A percentile compares a stretch with the other conserved stretches of the same genome.
Evolutionary conservation across 2,797 vertebrate species (phyloP).

Genomic region (Rhabdomys pumilio): DNA sequence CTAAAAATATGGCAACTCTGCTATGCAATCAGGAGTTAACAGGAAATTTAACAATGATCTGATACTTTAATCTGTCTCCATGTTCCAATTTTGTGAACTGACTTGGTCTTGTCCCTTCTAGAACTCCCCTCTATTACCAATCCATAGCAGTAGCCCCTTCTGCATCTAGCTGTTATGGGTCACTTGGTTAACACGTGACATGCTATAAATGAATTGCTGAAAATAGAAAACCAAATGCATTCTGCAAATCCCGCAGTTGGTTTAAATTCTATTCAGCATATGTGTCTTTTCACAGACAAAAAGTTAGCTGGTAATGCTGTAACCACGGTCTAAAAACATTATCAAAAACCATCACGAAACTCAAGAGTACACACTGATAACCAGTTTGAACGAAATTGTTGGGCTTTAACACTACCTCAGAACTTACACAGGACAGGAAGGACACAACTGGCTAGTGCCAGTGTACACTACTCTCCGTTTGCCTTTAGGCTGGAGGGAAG

Average conservation of each 20-base stretch:
- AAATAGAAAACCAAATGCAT: conserved; percentile 56
- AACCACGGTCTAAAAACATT: conserved; percentile 11
- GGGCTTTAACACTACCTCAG: not conserved
- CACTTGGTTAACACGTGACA: not conserved
- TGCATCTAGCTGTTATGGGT: not conserved
- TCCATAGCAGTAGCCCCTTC: not conserved
- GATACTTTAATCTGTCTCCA: conserved; percentile 19
- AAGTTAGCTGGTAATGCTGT: not conserved
- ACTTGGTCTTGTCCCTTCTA: not conserved
- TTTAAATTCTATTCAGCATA: conserved; percentile 29
- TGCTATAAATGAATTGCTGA: conserved; percentile 33
- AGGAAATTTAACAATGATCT: conserved; percentile 40
- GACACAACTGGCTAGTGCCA: not conserved
- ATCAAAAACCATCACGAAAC: conserved; percentile 27
- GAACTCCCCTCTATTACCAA: not conserved
- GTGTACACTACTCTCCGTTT: not conserved
- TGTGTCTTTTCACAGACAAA: not conserved
- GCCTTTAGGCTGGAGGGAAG: not conserved
- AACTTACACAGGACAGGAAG: conserved; percentile 15
- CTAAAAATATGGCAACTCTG: not conserved
- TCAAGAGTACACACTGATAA: conserved; percentile 4
- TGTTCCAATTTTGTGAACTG: not conserved
- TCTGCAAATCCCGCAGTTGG: conserved; percentile 44
- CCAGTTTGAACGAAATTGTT: not conserved
- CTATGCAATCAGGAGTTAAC: conserved; percentile 15